Conservation (phyloP, 2,797 vertebrate species). For the Lacerta viridis region DNA sequence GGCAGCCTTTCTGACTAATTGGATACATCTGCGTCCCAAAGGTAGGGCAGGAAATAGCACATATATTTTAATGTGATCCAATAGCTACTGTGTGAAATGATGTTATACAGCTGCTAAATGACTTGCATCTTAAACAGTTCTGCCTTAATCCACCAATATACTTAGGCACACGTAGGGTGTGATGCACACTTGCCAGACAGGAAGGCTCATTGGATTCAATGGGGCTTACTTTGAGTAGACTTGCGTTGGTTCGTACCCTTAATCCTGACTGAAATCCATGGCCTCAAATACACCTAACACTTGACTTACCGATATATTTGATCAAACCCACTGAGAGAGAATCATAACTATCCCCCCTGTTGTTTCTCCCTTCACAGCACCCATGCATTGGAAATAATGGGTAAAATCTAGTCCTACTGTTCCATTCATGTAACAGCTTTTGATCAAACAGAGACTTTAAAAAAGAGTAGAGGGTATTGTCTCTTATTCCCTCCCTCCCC, state of each 20-base stretch:
- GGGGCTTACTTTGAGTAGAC: neutral
- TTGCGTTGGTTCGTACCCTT: too few species aligned
- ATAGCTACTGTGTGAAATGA: slow-evolving; percentile 50
- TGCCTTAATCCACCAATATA: neutral
- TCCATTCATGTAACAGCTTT: too few species aligned
- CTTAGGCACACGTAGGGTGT: neutral
- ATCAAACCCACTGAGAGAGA: neutral
- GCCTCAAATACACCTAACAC: neutral
- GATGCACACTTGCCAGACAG: neutral
- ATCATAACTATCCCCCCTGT: neutral
- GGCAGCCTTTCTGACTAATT: slow-evolving; percentile 58
- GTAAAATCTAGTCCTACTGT: too few species aligned
- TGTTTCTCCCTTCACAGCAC: too few species aligned
- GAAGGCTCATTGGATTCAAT: neutral
- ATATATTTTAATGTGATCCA: slow-evolving; percentile 34
- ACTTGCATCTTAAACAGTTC: slow-evolving; percentile 33
- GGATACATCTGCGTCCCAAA: slow-evolving; percentile 31
- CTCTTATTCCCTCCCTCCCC: too few species aligned
- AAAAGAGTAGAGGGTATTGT: too few species aligned
- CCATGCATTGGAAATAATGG: neutral
- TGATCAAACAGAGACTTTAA: too few species aligned
- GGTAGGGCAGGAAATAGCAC: slow-evolving; percentile 41
- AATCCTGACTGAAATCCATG: neutral
- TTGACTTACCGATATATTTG: neutral
- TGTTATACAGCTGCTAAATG: slow-evolving; percentile 29